Evolutionary conservation across 2,113 vertebrate genomes (phyloP).

Genomic region (Pleuronectes platessa): DNA sequence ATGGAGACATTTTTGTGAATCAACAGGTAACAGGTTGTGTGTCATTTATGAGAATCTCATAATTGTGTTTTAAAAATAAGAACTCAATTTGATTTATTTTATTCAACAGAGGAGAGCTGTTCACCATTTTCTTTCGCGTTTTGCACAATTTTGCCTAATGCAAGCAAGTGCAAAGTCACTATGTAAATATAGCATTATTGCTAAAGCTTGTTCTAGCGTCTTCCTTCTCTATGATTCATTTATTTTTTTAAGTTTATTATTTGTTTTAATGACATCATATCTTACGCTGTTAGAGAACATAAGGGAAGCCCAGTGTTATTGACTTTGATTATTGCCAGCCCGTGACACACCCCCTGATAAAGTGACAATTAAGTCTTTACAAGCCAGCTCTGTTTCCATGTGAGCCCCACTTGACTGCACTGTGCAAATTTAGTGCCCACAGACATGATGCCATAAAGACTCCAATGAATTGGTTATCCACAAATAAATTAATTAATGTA

Average conservation of each 20-base stretch:
- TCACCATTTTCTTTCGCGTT: background rate
- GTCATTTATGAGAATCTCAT: background rate
- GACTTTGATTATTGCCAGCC: background rate
- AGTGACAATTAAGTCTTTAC: conserved; percentile 4
- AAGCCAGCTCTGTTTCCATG: background rate
- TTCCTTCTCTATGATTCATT: background rate
- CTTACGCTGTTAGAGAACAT: background rate
- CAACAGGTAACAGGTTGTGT: too few relatives aligned
- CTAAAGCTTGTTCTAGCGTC: background rate
- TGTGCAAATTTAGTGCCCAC: background rate
- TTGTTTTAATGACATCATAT: background rate
- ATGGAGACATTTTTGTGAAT: too few relatives aligned
- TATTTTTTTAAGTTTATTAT: background rate
- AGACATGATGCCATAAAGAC: background rate
- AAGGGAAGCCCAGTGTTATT: background rate
- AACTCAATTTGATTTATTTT: background rate
- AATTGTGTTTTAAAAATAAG: background rate
- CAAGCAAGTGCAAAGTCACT: background rate
- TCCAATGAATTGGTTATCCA: background rate
- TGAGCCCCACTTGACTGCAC: background rate
- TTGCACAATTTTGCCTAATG: background rate
- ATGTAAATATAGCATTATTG: background rate
- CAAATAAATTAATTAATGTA: background rate
- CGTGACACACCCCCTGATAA: background rate
- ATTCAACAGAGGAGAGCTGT: background rate